Base-by-base conservation (phyloP, 2,113 vertebrate genomes). In the Himantopus leucocephalus region DNA sequence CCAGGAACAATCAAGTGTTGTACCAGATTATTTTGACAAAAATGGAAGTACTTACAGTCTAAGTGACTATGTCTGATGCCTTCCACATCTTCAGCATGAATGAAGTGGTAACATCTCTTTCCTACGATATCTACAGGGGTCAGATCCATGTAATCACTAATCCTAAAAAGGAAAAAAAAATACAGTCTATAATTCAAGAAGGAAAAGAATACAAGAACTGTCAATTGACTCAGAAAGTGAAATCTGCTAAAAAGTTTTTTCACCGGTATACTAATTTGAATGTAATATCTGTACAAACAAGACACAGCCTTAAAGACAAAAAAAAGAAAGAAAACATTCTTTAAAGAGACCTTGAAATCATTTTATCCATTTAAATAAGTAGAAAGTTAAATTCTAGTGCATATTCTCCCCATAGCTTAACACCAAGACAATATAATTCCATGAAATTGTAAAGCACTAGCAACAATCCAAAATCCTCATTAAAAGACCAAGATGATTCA, bases 101-200 rank as follows among this genome's bases (percentile, higher is more conserved):
- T 99, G 97, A 99, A 99, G 96, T 99, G 99, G 98, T 99, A 99
- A 95, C 99, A 99, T 97, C 99, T 98, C 97, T 99, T 99, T 85
- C 99, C 99, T 97, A 99, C 99, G 1, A 99, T 98, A 98, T 99
- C 99, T 96, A 99, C 99, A 37, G 99, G 98, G 66, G 99, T 99
- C 98, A 99, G 98, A 97, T 99, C 99, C 99, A 99, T 99, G 97
- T 99, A 99, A 98, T 99, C 99, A 37, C 98, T 99, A 98, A 99
- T 99, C 98, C 99, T 99, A 96, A 55, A 97, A 96, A 85, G 50
- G 48, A 92, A 94, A 97, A 85, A 79, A 96, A 97, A 91, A 82
- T 30, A 91, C 14, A 96, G 82, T 26, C 74, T 72, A 50, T 96
- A 86, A 95, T 93, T 97, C 66, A 95, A 96, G 85, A 94, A 94